Percentiles rank a stretch among this genome's conserved stretches.
phyloP scores from a whole-genome alignment of 1,140 invertebrate species.

The Achroia grisella region DNA sequence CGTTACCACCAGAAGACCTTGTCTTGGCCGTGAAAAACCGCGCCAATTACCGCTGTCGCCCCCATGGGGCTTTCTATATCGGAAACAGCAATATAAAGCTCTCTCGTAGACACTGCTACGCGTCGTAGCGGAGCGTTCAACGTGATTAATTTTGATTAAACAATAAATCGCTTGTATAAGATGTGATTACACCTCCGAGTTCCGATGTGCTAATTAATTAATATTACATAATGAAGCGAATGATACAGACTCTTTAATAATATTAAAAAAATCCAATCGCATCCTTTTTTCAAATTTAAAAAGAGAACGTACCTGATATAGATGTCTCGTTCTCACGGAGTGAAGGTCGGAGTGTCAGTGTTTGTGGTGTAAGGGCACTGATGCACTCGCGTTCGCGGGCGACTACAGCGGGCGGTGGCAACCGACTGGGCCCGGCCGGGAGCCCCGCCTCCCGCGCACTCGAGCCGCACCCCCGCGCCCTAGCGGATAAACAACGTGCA shows the following conservation, averaged over 20 bases:
- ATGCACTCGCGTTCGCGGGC: conserved; percentile 50
- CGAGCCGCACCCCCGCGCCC: conserved; percentile 39
- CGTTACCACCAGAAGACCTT: conserved; percentile 36
- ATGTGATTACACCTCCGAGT: background rate
- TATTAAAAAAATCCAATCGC: conserved; percentile 4
- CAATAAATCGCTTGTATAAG: conserved; percentile 1
- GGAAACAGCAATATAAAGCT: background rate
- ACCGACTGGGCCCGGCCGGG: conserved; percentile 62
- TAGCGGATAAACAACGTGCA: conserved; percentile 70
- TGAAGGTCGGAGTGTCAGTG: conserved; percentile 61
- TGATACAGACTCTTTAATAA: conserved; percentile 13
- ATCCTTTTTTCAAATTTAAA: conserved; percentile 17
- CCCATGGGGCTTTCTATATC: background rate
- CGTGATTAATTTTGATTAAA: conserved; percentile 7
- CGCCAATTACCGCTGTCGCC: conserved; percentile 5
- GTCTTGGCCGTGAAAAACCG: conserved; percentile 54
- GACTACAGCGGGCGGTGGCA: conserved; percentile 45
- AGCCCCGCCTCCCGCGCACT: conserved; percentile 48
- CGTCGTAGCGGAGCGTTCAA: background rate
- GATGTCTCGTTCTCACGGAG: conserved; percentile 63
- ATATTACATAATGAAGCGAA: conserved; percentile 13
- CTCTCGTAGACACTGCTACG: conserved; percentile 1
- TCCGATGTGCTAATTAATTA: conserved; percentile 4
- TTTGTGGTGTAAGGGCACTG: conserved; percentile 33
- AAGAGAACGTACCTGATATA: conserved; percentile 57